Evolutionary conservation across 2,113 vertebrate genomes (phyloP).

Genomic region (Cebus imitator): DNA sequence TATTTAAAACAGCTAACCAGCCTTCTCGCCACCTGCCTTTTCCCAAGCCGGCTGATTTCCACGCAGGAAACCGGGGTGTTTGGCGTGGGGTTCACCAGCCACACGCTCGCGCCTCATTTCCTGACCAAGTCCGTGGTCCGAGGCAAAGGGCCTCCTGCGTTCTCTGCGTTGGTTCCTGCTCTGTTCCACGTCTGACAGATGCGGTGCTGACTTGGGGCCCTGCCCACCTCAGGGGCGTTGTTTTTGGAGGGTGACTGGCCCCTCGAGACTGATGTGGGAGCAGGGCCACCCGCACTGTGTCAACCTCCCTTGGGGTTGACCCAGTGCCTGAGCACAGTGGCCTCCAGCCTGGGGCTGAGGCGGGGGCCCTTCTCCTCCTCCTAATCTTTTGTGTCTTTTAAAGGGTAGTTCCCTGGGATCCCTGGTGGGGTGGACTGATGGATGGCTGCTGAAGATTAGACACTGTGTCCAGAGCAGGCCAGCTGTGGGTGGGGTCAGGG

Average conservation of each 20-base stretch:
- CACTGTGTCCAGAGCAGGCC: background rate
- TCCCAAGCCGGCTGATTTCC: background rate
- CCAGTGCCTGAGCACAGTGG: too few relatives aligned
- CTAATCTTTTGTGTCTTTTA: accelerated
- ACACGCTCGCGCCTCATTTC: accelerated
- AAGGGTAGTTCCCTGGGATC: background rate
- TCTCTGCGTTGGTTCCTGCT: background rate
- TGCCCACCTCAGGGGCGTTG: accelerated
- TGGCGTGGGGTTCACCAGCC: background rate
- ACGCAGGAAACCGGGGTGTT: accelerated
- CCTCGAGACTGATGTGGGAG: accelerated
- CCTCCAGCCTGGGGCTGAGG: accelerated
- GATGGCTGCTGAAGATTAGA: background rate
- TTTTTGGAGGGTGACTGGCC: background rate
- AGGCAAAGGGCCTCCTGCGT: accelerated
- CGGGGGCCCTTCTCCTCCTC: background rate
- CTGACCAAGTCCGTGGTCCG: accelerated
- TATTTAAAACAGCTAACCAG: background rate
- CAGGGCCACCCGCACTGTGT: background rate
- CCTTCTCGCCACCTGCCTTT: accelerated
- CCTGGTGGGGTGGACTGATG: accelerated
- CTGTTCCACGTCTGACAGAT: accelerated
- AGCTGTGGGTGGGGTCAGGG: too few relatives aligned
- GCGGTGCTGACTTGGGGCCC: accelerated
- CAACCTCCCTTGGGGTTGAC: background rate